phyloP scores from a whole-genome alignment of 2,113 vertebrate genomes.

The Macquaria ambigua region DNA sequence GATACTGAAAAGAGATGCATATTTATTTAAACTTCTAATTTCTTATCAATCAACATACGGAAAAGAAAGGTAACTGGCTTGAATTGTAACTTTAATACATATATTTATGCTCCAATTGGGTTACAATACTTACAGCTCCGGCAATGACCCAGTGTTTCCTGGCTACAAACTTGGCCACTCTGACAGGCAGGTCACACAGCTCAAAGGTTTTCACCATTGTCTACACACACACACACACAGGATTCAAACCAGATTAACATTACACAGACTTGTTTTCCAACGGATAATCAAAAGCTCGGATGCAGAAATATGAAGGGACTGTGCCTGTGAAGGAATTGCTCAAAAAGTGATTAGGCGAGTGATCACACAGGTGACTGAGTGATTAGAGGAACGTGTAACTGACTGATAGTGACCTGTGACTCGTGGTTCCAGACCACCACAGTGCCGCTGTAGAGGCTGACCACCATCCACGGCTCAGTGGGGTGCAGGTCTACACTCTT shows the following conservation, averaged over 20 bases:
- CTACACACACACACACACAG: constrained; percentile 75
- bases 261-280: neutral
- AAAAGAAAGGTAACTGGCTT: neutral
- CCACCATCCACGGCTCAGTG: constrained; percentile 96
- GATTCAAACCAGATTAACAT: neutral
- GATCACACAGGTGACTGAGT: neutral
- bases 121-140: constrained; percentile 89
- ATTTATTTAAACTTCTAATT: neutral
- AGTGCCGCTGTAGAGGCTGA: constrained; percentile 96
- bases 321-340: neutral
- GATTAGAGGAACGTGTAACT: neutral
- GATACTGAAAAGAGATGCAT: neutral
- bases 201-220: constrained; percentile 96
- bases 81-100: neutral
- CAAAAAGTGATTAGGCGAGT: neutral
- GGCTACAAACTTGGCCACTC: constrained; percentile 94
- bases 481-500: constrained; percentile 97
- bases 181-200: constrained; percentile 94
- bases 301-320: neutral
- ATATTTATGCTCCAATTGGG: too few species aligned
- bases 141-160: constrained; percentile 97
- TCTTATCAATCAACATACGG: neutral
- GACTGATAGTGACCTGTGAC: constrained; percentile 86
- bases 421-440: constrained; percentile 98
- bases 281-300: neutral